Percentiles rank a stretch among this genome's conserved stretches.
These are phyloP conservation scores for Hypanus sabinus DNA, from an alignment of 2,113 vertebrate genomes.

Conservation along the genomic window DNA sequence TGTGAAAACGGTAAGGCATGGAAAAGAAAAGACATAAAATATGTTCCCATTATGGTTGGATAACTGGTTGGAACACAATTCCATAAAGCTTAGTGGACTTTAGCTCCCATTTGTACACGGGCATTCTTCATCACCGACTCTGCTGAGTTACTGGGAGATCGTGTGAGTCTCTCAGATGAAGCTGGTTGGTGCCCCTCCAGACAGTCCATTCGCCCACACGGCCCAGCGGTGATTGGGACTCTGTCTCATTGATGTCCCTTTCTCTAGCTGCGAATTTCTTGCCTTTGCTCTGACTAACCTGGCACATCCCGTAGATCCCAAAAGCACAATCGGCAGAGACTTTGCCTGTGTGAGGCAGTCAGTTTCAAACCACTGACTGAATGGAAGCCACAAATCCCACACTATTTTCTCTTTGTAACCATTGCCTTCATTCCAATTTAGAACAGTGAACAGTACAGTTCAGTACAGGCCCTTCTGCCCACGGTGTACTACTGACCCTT, in stretches of 20 bases:
- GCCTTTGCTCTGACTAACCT: background rate
- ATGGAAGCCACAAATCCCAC: background rate
- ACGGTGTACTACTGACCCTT: too few species aligned
- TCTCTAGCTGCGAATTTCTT: background rate
- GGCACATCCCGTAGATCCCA: background rate
- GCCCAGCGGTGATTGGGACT: background rate
- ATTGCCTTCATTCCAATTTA: background rate
- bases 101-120: background rate
- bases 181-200: background rate
- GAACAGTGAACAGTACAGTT: too few species aligned
- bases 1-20: too few species aligned
- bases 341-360: background rate
- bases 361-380: background rate
- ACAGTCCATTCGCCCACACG: background rate
- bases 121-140: background rate
- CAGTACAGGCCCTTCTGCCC: too few species aligned
- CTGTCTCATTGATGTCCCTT: background rate
- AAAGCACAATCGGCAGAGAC: background rate
- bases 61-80: too few species aligned
- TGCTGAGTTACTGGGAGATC: background rate
- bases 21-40: too few species aligned
- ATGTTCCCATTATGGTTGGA: too few species aligned
- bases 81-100: too few species aligned
- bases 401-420: background rate
- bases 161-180: background rate